These are phyloP conservation scores for Esperia sulphurella DNA, from an alignment of 2,888 invertebrate species.

Conservation along the genomic window DNA sequence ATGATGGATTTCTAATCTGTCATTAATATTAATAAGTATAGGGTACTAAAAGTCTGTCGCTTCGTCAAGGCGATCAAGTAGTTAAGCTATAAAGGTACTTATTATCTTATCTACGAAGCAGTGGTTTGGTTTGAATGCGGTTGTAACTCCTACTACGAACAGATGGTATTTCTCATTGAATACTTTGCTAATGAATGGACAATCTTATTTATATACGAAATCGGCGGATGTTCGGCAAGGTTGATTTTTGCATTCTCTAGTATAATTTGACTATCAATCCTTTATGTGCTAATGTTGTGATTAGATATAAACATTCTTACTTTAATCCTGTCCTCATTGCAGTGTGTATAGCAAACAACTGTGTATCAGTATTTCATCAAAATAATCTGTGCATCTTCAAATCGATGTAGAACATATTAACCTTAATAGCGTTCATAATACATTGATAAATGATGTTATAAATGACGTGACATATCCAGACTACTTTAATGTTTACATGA, in stretches of 20 bases:
- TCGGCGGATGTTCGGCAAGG: too few species aligned
- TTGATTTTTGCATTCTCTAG: constrained; percentile 16
- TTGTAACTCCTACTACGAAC: constrained; percentile 23
- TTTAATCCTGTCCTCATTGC: background rate
- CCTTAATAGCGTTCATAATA: constrained; percentile 14
- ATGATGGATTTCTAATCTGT: constrained; percentile 12
- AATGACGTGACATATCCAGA: constrained; percentile 34
- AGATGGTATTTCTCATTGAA: constrained; percentile 45
- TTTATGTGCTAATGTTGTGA: too few species aligned
- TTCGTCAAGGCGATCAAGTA: constrained; percentile 9
- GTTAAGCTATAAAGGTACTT: constrained; percentile 4
- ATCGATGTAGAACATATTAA: constrained; percentile 12
- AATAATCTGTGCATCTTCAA: constrained; percentile 1
- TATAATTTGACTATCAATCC: background rate
- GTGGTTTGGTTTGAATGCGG: constrained; percentile 7
- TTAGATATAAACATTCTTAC: background rate
- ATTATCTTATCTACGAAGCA: constrained; percentile 23
- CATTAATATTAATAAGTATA: constrained; percentile 6
- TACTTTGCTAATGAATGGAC: constrained; percentile 39
- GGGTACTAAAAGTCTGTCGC: background rate
- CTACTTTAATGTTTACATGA: constrained; percentile 34
- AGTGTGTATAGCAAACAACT: too few species aligned
- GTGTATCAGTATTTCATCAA: background rate
- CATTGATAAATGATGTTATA: constrained; percentile 26
- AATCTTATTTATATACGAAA: constrained; percentile 26